Percentiles rank a stretch among this genome's conserved stretches.
Conservation (phyloP, 2,113 vertebrate species). For the Hoplias malabaricus region DNA sequence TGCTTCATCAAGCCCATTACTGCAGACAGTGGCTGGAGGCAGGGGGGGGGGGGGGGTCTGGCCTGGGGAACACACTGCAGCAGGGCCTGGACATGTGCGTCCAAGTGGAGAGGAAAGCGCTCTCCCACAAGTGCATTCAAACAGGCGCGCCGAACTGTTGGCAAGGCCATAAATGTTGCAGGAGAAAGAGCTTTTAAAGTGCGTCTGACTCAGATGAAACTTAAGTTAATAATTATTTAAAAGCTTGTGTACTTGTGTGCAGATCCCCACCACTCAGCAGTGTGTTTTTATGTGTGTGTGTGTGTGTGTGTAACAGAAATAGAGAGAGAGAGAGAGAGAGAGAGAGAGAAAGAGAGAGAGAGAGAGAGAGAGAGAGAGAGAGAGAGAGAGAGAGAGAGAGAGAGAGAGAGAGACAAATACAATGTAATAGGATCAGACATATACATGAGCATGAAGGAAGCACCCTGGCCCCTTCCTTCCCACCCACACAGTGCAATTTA, state of each 20-base stretch:
- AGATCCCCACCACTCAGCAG: constrained; percentile 4
- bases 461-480: neutral
- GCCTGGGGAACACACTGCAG: neutral
- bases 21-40: neutral
- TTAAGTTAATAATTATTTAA: constrained; percentile 46
- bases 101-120: neutral
- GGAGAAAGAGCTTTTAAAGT: constrained; percentile 44
- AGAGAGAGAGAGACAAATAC: constrained; percentile 13
- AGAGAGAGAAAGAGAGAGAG: constrained; percentile 11
- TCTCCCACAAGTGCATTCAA: constrained; percentile 41
- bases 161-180: constrained; percentile 40
- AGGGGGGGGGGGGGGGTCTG: neutral
- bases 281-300: too few relatives aligned
- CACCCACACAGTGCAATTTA: constrained; percentile 3
- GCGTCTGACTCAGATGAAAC: constrained; percentile 5
- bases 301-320: neutral
- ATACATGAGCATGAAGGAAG: constrained; percentile 27
- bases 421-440: constrained; percentile 35
- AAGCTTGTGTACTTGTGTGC: constrained; percentile 36
- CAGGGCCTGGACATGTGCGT: neutral
- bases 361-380: constrained; percentile 15
- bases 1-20: constrained; percentile 11
- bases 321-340: constrained; percentile 1
- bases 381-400: neutral
- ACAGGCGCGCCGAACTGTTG: constrained; percentile 40